Conservation (phyloP, 2,888 invertebrate genomes). For the Julus scanicus region DNA sequence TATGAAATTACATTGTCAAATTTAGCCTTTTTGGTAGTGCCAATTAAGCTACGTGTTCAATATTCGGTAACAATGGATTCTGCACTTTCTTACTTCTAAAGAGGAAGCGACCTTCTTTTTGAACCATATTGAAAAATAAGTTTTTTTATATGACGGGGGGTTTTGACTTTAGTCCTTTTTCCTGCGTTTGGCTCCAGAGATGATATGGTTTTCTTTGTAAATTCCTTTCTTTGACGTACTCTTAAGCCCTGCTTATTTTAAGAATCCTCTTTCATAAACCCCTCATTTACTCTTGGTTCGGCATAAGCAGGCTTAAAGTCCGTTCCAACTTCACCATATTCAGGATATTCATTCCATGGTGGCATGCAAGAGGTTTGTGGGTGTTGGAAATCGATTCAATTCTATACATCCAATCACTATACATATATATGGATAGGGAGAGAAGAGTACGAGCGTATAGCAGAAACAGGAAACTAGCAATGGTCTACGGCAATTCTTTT, state of each 20-base stretch:
- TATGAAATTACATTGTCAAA: not conserved
- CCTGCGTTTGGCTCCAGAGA: not conserved
- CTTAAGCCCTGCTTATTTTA: conserved; percentile 37
- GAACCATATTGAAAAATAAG: not conserved
- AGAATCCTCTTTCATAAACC: conserved; percentile 11
- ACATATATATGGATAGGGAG: not conserved
- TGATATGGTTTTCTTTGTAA: conserved; percentile 29
- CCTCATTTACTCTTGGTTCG: conserved; percentile 23
- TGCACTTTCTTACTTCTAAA: not conserved
- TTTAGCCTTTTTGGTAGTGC: not conserved
- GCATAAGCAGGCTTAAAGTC: conserved; percentile 17
- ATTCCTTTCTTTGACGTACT: not conserved
- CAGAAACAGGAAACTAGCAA: conserved; percentile 16
- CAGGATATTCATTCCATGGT: conserved; percentile 2
- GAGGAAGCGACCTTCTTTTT: not conserved
- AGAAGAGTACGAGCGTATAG: not conserved
- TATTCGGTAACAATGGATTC: not conserved
- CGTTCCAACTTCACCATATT: not conserved
- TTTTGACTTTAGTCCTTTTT: not conserved
- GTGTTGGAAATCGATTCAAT: conserved; percentile 38
- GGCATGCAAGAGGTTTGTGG: not conserved
- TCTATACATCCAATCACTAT: conserved; percentile 16
- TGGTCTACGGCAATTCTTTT: conserved; percentile 34
- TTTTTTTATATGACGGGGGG: not conserved
- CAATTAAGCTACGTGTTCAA: not conserved